These are phyloP conservation scores for Heterotilapia buettikoferi DNA, from an alignment of 2,113 vertebrate genomes.

Conservation along the genomic window DNA sequence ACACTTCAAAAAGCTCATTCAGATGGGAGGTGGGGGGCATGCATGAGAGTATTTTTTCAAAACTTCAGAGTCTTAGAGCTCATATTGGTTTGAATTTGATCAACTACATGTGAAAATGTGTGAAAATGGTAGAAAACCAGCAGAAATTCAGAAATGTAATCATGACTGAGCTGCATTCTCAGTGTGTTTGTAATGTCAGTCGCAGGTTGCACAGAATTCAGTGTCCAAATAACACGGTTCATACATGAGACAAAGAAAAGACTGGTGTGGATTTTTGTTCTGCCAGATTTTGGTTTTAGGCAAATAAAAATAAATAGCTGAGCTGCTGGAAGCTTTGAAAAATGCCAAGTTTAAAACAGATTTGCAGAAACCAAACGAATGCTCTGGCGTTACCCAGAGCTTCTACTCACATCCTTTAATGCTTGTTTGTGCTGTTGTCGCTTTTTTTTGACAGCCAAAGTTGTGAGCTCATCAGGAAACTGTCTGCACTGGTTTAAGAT, in stretches of 20 bases:
- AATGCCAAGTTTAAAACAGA: not conserved
- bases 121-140: not conserved
- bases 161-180: not conserved
- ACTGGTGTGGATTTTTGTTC: not conserved
- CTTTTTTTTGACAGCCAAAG: fast-evolving
- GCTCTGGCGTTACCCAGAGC: not conserved
- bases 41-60: not conserved
- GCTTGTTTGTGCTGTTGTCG: not conserved
- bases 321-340: not conserved
- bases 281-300: fast-evolving
- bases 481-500: not conserved
- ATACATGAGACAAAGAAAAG: fast-evolving
- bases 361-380: not conserved
- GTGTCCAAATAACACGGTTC: not conserved
- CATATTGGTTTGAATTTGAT: not conserved
- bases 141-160: not conserved
- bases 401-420: not conserved
- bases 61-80: not conserved
- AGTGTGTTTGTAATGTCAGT: not conserved
- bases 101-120: not conserved
- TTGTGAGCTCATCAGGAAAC: not conserved
- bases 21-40: not conserved
- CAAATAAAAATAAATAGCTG: not conserved
- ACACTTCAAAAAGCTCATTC: not conserved
- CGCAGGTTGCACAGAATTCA: not conserved